phyloP scores from a whole-genome alignment of 2,113 vertebrate species.

The Campylomormyrus numenius region DNA sequence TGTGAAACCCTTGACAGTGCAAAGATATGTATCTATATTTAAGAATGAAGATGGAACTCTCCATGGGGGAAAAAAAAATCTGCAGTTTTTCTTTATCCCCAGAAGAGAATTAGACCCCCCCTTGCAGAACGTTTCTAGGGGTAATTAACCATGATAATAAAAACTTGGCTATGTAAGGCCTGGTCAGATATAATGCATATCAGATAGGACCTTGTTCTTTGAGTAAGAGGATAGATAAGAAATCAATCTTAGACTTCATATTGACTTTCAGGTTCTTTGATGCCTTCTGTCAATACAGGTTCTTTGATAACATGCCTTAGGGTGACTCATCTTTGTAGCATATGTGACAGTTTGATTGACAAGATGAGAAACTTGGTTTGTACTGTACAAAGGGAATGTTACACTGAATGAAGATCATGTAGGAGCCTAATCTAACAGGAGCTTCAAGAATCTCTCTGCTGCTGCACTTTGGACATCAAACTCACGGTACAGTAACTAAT shows the following conservation, averaged over 20 bases:
- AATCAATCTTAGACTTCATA: background rate
- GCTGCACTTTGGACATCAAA: background rate
- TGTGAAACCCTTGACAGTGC: background rate
- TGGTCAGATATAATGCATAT: background rate
- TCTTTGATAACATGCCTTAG: background rate
- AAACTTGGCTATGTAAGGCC: background rate
- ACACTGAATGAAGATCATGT: background rate
- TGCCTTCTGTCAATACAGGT: background rate
- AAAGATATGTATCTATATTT: background rate
- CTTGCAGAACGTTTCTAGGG: background rate
- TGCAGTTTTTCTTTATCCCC: background rate
- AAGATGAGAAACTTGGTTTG: background rate
- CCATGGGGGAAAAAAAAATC: background rate
- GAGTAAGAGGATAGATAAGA: background rate
- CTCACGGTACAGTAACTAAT: background rate
- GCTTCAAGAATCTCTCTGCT: background rate
- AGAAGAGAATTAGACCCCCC: background rate
- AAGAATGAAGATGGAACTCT: background rate
- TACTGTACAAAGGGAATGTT: background rate
- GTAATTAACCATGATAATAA: background rate
- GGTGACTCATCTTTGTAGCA: background rate
- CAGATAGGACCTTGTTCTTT: background rate
- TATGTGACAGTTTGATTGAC: background rate
- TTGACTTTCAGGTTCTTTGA: background rate
- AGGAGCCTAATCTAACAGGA: background rate